These are phyloP conservation scores for Xiphorhynchus erythropygius DNA, from an alignment of 2,797 vertebrate species.

Conservation along the genomic window DNA sequence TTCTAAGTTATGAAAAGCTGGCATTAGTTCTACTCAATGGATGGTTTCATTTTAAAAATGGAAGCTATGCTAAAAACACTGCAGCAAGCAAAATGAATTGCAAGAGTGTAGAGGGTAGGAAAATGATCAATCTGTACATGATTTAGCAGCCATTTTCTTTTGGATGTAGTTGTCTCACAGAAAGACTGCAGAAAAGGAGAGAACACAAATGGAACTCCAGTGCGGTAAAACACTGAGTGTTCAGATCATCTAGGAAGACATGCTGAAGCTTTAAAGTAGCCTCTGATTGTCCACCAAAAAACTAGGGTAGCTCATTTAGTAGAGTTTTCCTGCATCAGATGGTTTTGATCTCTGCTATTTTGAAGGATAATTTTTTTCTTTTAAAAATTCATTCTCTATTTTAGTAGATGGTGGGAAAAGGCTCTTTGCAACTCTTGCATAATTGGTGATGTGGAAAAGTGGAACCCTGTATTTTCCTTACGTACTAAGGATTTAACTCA, in stretches of 20 bases:
- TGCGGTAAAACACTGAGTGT: background rate
- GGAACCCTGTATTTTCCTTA: background rate
- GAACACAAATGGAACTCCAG: background rate
- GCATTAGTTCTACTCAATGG: background rate
- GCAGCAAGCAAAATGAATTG: background rate
- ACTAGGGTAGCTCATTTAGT: background rate
- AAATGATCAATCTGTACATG: accelerated
- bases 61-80: accelerated
- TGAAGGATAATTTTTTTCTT: background rate
- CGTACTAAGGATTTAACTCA: background rate
- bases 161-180: accelerated
- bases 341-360: background rate
- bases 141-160: background rate
- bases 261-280: background rate
- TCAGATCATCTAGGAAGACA: background rate
- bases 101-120: background rate
- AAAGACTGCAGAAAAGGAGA: background rate
- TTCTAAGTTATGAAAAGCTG: background rate
- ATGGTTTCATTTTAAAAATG: background rate
- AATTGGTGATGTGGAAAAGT: background rate
- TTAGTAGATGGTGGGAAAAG: background rate
- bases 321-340: background rate
- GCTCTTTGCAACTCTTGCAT: background rate
- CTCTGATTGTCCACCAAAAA: background rate
- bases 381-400: background rate